Percentiles rank a stretch among this genome's conserved stretches.
phyloP scores from a whole-genome alignment of 2,888 invertebrate species.

The Limenitis camilla region DNA sequence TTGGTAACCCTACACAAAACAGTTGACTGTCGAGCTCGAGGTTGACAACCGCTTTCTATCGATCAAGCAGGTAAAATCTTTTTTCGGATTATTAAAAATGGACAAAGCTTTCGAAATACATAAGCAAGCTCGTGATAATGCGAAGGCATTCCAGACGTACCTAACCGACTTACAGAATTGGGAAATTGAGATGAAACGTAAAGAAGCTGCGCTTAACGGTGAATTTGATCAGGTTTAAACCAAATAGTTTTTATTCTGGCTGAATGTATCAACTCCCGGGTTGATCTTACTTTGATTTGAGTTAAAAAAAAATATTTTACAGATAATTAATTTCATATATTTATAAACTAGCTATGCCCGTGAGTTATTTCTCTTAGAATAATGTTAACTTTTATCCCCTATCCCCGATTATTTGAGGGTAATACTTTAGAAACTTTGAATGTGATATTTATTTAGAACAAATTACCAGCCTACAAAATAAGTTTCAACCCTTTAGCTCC shows the following conservation, averaged over 20 bases:
- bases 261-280: slow-evolving; percentile 16
- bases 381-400: too few relatives aligned
- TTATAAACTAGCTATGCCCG: too few relatives aligned
- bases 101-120: slow-evolving; percentile 79
- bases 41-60: slow-evolving; percentile 30
- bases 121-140: slow-evolving; percentile 82
- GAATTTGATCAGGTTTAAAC: slow-evolving; percentile 65
- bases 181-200: slow-evolving; percentile 82
- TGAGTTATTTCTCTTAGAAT: too few relatives aligned
- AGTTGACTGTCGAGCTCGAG: slow-evolving; percentile 8
- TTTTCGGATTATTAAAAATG: slow-evolving; percentile 48
- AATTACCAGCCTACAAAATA: too few relatives aligned
- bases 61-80: slow-evolving; percentile 30
- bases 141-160: slow-evolving; percentile 79
- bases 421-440: too few relatives aligned
- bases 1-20: too few relatives aligned
- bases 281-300: slow-evolving; percentile 15
- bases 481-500: too few relatives aligned
- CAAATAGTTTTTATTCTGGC: slow-evolving; percentile 28
- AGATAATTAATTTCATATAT: too few relatives aligned
- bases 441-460: too few relatives aligned
- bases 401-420: too few relatives aligned
- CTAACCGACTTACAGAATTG: slow-evolving; percentile 81
- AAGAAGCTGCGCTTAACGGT: slow-evolving; percentile 75
- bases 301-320: slow-evolving; percentile 14